Percentiles rank a stretch among this genome's conserved stretches.
Conservation (phyloP, 2,113 vertebrate genomes). For the human region GRCh38 chr7:155533001-155533500, state of each 20-base stretch:
- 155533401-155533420: accelerated
- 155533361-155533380: accelerated
- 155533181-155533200: accelerated
- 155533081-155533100: accelerated
- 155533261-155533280: background rate
- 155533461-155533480: background rate
- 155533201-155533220: background rate
- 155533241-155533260: background rate
- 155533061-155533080: background rate
- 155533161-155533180: background rate
- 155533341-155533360: background rate
- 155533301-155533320: background rate
- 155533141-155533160: background rate
- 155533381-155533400: too few relatives aligned
- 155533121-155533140: accelerated
- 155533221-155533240: background rate
- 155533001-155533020: background rate
- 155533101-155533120: too few relatives aligned
- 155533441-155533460: accelerated
- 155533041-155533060: background rate
- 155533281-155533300: background rate
- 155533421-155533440: accelerated
- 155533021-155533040: accelerated
- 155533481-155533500: background rate
- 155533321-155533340: background rate